These are phyloP conservation scores for Propithecus perrieri DNA, from an alignment of 2,797 vertebrate species.

Conservation along the genomic window DNA sequence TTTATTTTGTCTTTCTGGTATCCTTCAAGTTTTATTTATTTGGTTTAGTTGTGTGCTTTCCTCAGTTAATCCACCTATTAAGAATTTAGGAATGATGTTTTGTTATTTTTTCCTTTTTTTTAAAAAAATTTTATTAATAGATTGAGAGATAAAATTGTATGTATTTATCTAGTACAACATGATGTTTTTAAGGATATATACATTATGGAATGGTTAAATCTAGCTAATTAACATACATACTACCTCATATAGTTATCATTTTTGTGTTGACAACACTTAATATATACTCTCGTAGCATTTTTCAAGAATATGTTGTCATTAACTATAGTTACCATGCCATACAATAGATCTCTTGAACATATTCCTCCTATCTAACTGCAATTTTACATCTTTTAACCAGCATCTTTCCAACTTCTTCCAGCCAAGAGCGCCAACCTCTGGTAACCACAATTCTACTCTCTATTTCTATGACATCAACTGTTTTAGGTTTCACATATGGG, in stretches of 20 bases:
- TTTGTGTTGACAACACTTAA: neutral
- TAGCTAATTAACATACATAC: neutral
- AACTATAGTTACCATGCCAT: neutral
- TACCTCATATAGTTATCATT: neutral
- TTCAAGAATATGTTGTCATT: neutral
- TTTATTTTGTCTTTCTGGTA: neutral
- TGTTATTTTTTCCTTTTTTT: neutral
- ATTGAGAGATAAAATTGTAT: neutral
- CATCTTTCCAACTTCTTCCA: neutral
- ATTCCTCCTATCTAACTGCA: neutral
- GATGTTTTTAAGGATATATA: neutral
- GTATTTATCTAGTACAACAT: too few species aligned
- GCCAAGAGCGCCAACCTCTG: neutral
- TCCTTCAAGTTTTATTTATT: neutral
- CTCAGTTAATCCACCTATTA: neutral
- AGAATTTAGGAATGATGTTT: neutral
- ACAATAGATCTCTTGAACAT: too few species aligned
- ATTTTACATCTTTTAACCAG: neutral
- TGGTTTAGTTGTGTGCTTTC: accelerated
- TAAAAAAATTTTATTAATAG: neutral
- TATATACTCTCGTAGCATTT: neutral
- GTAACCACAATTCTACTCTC: too few species aligned
- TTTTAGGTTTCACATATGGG: neutral
- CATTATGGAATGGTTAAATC: neutral
- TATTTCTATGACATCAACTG: neutral